Evolutionary conservation across 2,888 invertebrate species (phyloP).

Genomic region (Coenonympha arcania): DNA sequence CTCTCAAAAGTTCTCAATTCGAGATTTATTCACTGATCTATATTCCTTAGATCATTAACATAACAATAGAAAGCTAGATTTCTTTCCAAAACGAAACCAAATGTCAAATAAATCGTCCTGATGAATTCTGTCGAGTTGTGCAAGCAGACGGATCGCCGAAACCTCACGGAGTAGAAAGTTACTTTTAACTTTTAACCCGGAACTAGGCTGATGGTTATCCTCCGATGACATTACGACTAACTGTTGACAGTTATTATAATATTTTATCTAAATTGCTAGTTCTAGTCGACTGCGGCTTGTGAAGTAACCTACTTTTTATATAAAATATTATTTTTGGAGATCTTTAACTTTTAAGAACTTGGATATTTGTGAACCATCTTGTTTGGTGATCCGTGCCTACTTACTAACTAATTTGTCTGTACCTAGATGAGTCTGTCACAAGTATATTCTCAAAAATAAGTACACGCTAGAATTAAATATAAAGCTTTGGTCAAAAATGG

Average conservation of each 20-base stretch:
- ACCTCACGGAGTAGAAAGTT: conserved; percentile 2
- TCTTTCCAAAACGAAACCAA: not conserved
- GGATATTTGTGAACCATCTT: too few relatives aligned
- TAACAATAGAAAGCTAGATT: conserved; percentile 2
- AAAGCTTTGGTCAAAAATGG: too few relatives aligned
- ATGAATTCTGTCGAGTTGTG: not conserved
- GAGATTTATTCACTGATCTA: not conserved
- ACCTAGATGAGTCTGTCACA: too few relatives aligned
- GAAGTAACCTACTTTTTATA: not conserved
- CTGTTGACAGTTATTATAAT: not conserved
- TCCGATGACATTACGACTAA: not conserved
- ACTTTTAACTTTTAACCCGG: not conserved
- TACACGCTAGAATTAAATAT: too few relatives aligned
- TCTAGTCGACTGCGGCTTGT: not conserved
- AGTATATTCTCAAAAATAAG: too few relatives aligned
- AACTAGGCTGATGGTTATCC: not conserved
- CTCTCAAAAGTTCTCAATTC: not conserved
- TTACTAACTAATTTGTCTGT: too few relatives aligned
- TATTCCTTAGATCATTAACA: not conserved
- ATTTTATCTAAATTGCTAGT: not conserved
- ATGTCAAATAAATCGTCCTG: conserved; percentile 1
- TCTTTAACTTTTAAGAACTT: too few relatives aligned
- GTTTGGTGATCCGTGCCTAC: too few relatives aligned
- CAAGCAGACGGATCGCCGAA: not conserved
- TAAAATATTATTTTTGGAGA: too few relatives aligned